Conservation (phyloP, 1,140 invertebrate species). For the Drosophila truncata region DNA sequence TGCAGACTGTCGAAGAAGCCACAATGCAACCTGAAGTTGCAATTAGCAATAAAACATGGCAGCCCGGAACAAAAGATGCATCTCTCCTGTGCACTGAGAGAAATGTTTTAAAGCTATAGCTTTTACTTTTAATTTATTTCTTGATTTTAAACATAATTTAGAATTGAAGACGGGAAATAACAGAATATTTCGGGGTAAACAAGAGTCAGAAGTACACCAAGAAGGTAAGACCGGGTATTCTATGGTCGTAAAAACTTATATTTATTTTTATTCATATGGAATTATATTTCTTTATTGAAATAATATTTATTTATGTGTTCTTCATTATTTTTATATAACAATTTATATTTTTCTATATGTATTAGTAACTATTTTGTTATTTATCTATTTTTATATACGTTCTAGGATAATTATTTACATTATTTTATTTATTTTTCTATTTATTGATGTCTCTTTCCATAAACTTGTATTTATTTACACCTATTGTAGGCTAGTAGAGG, state of each 20-base stretch:
- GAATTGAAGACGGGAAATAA: background rate
- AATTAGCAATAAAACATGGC: conserved; percentile 69
- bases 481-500: too few relatives aligned
- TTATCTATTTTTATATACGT: too few relatives aligned
- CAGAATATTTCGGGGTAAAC: background rate
- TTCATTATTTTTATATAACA: too few relatives aligned
- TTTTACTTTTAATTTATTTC: background rate
- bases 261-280: background rate
- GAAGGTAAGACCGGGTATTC: too few relatives aligned
- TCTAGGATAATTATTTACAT: too few relatives aligned
- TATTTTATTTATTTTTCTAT: background rate
- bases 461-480: too few relatives aligned
- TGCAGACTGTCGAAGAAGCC: conserved; percentile 36
- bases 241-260: background rate
- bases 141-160: background rate
- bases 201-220: background rate
- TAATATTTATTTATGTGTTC: too few relatives aligned
- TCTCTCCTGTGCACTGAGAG: conserved; percentile 14
- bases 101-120: background rate
- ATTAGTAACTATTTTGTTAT: background rate
- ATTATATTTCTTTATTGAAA: background rate
- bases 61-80: conserved; percentile 39
- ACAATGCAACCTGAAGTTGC: conserved; percentile 69
- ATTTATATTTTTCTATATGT: too few relatives aligned
- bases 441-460: background rate